These are phyloP conservation scores for Drosophila orosa DNA, from an alignment of 1,140 invertebrate genomes.

Conservation along the genomic window DNA sequence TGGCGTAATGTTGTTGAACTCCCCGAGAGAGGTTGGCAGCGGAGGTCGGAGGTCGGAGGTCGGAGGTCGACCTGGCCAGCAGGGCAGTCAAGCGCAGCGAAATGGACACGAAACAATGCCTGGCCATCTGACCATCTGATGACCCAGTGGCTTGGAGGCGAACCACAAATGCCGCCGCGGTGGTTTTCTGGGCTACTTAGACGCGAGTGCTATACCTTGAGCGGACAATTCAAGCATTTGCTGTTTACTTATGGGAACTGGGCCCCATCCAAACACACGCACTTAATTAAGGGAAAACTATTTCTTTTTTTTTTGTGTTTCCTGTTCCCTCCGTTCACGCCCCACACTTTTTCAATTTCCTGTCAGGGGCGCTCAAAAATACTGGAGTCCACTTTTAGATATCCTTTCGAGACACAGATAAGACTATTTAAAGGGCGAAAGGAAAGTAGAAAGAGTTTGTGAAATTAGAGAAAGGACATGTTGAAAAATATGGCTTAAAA, in stretches of 20 bases:
- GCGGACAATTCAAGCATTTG: constrained; percentile 19
- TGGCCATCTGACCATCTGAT: constrained; percentile 18
- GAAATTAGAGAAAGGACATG: background rate
- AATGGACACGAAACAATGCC: constrained; percentile 61
- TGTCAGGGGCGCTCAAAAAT: constrained; percentile 37
- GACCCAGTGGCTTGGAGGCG: constrained; percentile 24
- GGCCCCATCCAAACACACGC: constrained; percentile 23
- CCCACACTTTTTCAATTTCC: constrained; percentile 56
- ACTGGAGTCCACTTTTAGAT: constrained; percentile 9
- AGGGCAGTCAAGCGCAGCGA: constrained; percentile 56
- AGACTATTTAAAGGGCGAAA: background rate
- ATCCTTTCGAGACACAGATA: constrained; percentile 13
- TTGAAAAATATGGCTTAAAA: background rate
- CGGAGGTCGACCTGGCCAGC: background rate
- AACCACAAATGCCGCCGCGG: constrained; percentile 12
- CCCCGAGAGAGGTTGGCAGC: constrained; percentile 28
- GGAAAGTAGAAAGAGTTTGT: background rate
- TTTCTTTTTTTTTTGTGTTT: constrained; percentile 1
- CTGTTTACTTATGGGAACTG: constrained; percentile 23
- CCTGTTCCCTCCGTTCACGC: constrained; percentile 15
- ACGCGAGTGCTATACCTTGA: constrained; percentile 17
- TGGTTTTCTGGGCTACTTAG: constrained; percentile 22
- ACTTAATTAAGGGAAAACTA: constrained; percentile 41
- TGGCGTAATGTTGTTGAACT: constrained; percentile 58
- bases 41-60: constrained; percentile 20